Evolutionary conservation across 2,113 vertebrate genomes (phyloP), one percentile per base, ranked within the genome.

Genomic region (Paracanthobrama guichenoti): DNA sequence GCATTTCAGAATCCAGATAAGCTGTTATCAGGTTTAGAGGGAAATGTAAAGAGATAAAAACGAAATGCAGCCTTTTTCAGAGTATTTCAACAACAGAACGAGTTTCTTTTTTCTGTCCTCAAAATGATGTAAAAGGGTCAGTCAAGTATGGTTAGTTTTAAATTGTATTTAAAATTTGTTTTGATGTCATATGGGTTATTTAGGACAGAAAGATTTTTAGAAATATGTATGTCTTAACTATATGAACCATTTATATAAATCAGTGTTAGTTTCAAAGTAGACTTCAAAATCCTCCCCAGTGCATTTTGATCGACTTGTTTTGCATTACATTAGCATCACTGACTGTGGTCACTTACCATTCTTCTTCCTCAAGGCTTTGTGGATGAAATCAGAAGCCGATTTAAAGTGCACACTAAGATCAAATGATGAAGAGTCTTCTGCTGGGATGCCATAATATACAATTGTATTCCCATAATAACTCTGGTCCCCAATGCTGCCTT

Each of bases 401-500:
- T 86, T 92, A 55, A 96, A 93, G 90, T 94, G 90, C 22, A 89
- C 87, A 62, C 93, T 93, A 59, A 96, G 91, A 85, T 96, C 93
- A 88, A 95, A 96, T 64, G 88, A 86, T 6, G 93, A 90, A 6
- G 94, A 95, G 85, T 96, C 95, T 57, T 96, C 95, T 18, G 93
- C 94, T 50, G 94, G 91, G 87, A 96, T 93, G 14, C 95, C 95
- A 18, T 88, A 93, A 90, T 96, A 96, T 86, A 94, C 78, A 69
- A 93, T 94, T 12, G 91, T 90, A 6, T 91, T 88, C 83, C 96
- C 96, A 0, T 99, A 99, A 78, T 95, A 99, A 75, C 94, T 93
- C 84, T 97, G 95, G 74, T 96, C 91, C 10, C 96, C 97, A 0
- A 97, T 94, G 91, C 96, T 97, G 87, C 94, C 97, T 16, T 94